Percentiles rank a stretch among this genome's conserved stretches.
These are phyloP conservation scores for Haplochromis burtoni DNA, from an alignment of 2,113 vertebrate species.

Conservation along the genomic window DNA sequence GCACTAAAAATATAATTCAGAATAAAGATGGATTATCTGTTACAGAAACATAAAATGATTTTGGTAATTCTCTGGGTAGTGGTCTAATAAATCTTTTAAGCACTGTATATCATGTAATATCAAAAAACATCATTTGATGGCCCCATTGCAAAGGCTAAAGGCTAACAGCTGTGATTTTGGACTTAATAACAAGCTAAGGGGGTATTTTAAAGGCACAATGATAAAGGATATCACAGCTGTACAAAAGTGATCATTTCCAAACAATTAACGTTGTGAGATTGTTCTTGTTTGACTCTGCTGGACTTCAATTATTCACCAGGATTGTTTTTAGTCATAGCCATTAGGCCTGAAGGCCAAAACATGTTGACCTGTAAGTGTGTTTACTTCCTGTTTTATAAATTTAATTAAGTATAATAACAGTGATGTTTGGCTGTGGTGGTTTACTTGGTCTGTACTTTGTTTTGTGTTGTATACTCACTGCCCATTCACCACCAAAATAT, in stretches of 20 bases:
- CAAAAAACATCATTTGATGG: not conserved
- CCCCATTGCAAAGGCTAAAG: not conserved
- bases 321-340: not conserved
- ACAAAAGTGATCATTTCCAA: not conserved
- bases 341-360: not conserved
- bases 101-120: not conserved
- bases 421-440: not conserved
- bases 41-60: not conserved
- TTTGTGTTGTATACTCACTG: not conserved
- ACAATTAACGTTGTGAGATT: not conserved
- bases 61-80: not conserved
- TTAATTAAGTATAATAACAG: not conserved
- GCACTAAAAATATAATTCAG: not conserved
- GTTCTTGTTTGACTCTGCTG: not conserved
- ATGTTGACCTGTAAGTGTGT: not conserved
- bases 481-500: not conserved
- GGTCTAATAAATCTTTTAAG: not conserved
- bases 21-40: not conserved
- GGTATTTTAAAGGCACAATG: not conserved
- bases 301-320: not conserved
- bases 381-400: not conserved
- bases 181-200: not conserved
- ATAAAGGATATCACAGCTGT: not conserved
- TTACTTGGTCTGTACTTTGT: not conserved
- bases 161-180: not conserved